Base-by-base conservation (phyloP, 2,113 vertebrate genomes). In the Hippopotamus amphibius region DNA sequence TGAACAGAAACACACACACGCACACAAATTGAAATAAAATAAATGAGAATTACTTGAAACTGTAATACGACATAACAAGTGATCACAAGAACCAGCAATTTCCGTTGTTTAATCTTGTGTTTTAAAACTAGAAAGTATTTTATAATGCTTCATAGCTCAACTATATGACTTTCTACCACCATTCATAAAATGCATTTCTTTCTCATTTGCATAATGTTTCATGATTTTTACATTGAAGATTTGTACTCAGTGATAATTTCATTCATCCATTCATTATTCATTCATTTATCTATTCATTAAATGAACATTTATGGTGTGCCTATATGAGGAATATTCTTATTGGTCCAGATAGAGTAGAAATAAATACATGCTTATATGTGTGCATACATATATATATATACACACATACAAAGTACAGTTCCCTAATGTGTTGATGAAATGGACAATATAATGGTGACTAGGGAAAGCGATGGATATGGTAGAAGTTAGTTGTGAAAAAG, bases 91-190 rank as follows among this genome's bases (percentile, higher is more conserved):
- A 91, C 82, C 88, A 98, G 95, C 50, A 97, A 98, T 98, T 98
- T 97, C 48, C 80, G 3, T 69, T 97, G 94, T 95, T 93, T 97
- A 97, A 97, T 98, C 96, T 96, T 95, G 61, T 97, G 76, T 94
- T 98, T 97, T 98, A 97, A 98, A 98, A 98, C 94, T 96, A 97
- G 97, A 96, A 98, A 97, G 95, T 97, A 97, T 97, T 97, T 98
- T 98, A 98, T 96, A 98, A 96, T 93, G 93, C 93, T 96, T 96
- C 90, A 96, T 83, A 98, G 96, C 97, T 98, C 97, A 96, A 97
- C 96, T 97, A 43, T 96, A 97, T 97, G 96, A 98, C 97, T 97
- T 97, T 95, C 77, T 94, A 95, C 80, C 80, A 97, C 97, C 97
- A 98, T 98, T 97, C 97, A 98, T 97, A 97, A 98, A 82, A 85